Base-by-base conservation (phyloP, 2,888 invertebrate genomes). In the Polyploca ridens region DNA sequence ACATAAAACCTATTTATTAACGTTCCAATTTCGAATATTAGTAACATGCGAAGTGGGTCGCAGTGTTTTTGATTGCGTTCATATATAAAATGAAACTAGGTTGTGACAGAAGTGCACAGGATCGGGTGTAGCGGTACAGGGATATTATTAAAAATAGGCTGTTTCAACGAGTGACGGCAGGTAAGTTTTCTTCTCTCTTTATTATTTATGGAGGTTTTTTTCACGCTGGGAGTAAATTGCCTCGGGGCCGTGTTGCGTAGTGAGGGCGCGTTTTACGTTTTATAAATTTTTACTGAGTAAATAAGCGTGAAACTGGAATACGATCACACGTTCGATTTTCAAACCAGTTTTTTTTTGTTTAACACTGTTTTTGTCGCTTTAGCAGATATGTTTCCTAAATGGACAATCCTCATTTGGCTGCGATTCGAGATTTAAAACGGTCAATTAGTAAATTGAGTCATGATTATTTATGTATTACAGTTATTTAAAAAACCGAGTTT, bases 121-220 rank as follows among this genome's bases (percentile, higher is more conserved):
- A 80, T 74, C 69, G 73, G 64, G 66, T n/a, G 61, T 67, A 72
- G 75, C 66, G 73, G 75, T 76, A 78, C 73, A 73, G 78, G 82
- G 79, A 79, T 84, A 85, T 77, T 85, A 78, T 77, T 79, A 82
- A 80, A 83, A 79, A 77, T 81, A 81, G 71, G 77, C 76, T 81
- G 78, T 79, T 78, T 67, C 69, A 64, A 68, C 70, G 54, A 68
- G 71, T 58, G 66, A 72, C 66, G 71, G 72, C 77, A 81, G 86
- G 84, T 85, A 78, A 85, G 83, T 76, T 61, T 61, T 61, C 38
- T 41, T 61, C 16, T 63, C 66, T 66, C 69, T 80, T 79, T 76
- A 78, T 77, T 82, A 83, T 83, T 84, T 76, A 83, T 72, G 71
- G 66, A 73, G 19, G n/a, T 62, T 57, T 67, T 74, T 69, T 74